Base-by-base conservation (phyloP, 1,140 invertebrate species). In the Phymorhynchus buccinoides region DNA sequence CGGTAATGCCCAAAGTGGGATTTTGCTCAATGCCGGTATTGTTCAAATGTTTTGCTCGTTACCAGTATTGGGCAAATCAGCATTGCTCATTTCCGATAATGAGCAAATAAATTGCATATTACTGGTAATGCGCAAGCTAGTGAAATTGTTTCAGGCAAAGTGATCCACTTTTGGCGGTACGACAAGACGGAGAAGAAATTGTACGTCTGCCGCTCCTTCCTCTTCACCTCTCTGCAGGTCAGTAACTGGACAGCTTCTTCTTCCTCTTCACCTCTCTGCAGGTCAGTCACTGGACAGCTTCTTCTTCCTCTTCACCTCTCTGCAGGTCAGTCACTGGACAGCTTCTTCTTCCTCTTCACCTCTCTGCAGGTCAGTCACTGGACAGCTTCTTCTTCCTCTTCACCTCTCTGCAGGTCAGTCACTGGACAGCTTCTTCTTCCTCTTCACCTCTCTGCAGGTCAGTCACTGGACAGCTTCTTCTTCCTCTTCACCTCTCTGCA, bases 171-270 rank as follows among this genome's bases (percentile, higher is more conserved):
- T 27, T 91, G 90, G 90, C 86, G 88, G 30, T 90, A 87, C 52
- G 87, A 88, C 71, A 88, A 88, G 85, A 32, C 78, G 35, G 48
- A 87, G 44, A 88, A 75, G 77, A 85, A 86, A 62, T 81, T 88
- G 42, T 91, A 87, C 83, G 87, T 91, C 80, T 87, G 89, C 7
- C 82, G 89, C 37, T 90, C 90, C 1, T 89, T 90, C 62, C 84
- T 91, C 22, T 91, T 90, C 86, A 90, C 89, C 35, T 87, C 87
- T 83, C 75, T 85, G 37, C 89, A 89, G 88, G 90, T 91, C 87
- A 52, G 81, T 62, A 16, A 3, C 1, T 1, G 14, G 18, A 77
- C 39, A 41, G 89, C 7, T 79, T 88, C 37, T 90, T 89, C 1
- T 89, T 90, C 62, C 84, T 91, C 22, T 91, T 90, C 86, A 90